A percentile compares a stretch with the other conserved stretches of the same genome.
These are phyloP conservation scores for Ceyx melanurus DNA, from an alignment of 2,113 vertebrate genomes.

Conservation along the genomic window DNA sequence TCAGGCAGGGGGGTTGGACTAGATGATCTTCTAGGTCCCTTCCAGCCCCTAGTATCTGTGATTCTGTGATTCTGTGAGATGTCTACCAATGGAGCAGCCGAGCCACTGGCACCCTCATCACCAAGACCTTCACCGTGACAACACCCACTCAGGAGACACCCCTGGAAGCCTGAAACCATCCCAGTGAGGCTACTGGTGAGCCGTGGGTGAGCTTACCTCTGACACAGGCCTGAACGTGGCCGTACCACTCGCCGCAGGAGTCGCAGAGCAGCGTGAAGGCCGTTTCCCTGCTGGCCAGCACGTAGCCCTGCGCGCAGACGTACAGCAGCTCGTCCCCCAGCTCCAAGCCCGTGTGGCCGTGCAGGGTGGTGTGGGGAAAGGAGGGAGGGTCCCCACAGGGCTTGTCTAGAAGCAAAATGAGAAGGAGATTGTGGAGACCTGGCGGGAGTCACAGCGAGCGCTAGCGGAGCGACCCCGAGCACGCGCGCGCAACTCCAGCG, in stretches of 20 bases:
- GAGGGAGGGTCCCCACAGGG: conserved; percentile 90
- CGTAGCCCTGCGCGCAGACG: conserved; percentile 80
- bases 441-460: no score
- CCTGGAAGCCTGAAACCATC: rapidly evolving
- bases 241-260: conserved; percentile 95
- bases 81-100: not conserved
- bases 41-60: no score
- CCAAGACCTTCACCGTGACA: not conserved
- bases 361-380: conserved; percentile 87
- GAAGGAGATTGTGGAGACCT: not conserved
- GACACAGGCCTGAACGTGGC: conserved; percentile 87
- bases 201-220: conserved; percentile 78
- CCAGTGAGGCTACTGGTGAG: rapidly evolving
- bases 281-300: conserved; percentile 74
- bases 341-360: conserved; percentile 84
- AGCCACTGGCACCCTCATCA: not conserved
- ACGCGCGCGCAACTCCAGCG: no score
- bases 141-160: no score
- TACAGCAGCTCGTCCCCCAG: conserved; percentile 93
- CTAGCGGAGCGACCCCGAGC: no score
- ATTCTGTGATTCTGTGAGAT: not conserved
- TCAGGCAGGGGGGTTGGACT: no score
- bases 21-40: no score
- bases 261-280: conserved; percentile 91
- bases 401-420: conserved; percentile 72